A percentile compares a stretch with the other conserved stretches of the same genome.
phyloP scores from a whole-genome alignment of 2,113 vertebrate species.

The Chaenocephalus aceratus region DNA sequence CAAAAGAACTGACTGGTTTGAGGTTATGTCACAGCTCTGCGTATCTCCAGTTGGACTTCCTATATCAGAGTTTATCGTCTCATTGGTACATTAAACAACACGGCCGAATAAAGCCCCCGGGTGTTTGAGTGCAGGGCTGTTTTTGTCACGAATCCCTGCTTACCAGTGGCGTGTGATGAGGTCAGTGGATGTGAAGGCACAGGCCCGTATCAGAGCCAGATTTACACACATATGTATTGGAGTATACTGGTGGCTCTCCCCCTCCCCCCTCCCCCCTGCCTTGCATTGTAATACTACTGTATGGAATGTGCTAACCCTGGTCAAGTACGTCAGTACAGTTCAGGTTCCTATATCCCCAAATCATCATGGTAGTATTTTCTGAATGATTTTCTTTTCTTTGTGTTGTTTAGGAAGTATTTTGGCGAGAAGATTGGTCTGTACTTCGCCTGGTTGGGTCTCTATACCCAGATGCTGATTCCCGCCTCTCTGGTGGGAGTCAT shows the following conservation, averaged over 20 bases:
- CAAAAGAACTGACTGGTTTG: neutral
- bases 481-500: constrained; percentile 95
- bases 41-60: neutral
- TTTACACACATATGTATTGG: too few species aligned
- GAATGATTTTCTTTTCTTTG: neutral
- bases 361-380: neutral
- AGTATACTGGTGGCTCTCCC: too few species aligned
- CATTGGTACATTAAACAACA: neutral
- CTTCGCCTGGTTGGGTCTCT: constrained; percentile 98
- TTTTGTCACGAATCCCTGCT: neutral
- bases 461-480: constrained; percentile 98
- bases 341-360: neutral
- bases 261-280: too few species aligned
- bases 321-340: neutral
- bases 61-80: neutral
- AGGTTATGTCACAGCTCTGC: neutral
- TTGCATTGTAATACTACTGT: too few species aligned
- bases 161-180: neutral
- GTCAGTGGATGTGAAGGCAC: too few species aligned
- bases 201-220: too few species aligned
- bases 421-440: constrained; percentile 98
- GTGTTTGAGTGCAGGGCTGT: neutral
- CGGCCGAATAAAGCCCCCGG: neutral
- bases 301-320: neutral
- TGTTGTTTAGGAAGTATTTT: constrained; percentile 92